Percentiles rank a stretch among this genome's conserved stretches.
These are phyloP conservation scores for Fistularia commersonii DNA, from an alignment of 2,797 vertebrate genomes.

Conservation along the genomic window DNA sequence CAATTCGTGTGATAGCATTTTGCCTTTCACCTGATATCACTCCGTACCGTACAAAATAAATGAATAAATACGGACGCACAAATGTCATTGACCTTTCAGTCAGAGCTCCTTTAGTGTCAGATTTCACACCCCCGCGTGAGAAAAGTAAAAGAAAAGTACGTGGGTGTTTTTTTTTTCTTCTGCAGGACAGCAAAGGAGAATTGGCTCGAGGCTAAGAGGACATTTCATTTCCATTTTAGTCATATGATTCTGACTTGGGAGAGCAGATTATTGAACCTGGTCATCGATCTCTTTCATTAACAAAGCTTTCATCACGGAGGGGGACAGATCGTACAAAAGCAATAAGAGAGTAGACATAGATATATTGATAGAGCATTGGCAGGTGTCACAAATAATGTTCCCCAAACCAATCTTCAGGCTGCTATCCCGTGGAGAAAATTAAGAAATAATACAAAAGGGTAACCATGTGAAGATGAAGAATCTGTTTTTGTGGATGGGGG, in stretches of 20 bases:
- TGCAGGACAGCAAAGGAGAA: slow-evolving; percentile 20
- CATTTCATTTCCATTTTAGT: slow-evolving; percentile 47
- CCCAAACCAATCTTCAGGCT: slow-evolving; percentile 38
- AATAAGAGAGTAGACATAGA: slow-evolving; percentile 47
- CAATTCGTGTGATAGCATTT: no score
- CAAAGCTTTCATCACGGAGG: slow-evolving; percentile 49
- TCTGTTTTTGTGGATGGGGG: slow-evolving; percentile 45
- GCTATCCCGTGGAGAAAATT: slow-evolving; percentile 41
- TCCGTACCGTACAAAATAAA: no score
- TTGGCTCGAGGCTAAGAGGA: slow-evolving; percentile 34
- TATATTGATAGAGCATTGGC: slow-evolving; percentile 63
- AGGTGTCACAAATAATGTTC: slow-evolving; percentile 52
- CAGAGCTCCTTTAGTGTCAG: no score
- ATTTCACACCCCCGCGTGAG: no score
- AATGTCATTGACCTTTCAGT: no score
- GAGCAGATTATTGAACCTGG: slow-evolving; percentile 52
- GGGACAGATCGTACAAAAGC: slow-evolving; percentile 31
- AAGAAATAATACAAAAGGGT: slow-evolving; percentile 59
- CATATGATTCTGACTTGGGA: slow-evolving; percentile 38
- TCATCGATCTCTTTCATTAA: slow-evolving; percentile 66
- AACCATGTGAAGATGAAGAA: slow-evolving; percentile 52
- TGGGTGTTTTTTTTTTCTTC: slow-evolving; percentile 17
- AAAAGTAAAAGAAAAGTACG: slow-evolving; percentile 13
- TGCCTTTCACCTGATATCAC: no score
- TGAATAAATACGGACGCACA: no score